Evolutionary conservation across 2,113 vertebrate genomes (phyloP).

Genomic region (Daphoenositta chrysoptera): DNA sequence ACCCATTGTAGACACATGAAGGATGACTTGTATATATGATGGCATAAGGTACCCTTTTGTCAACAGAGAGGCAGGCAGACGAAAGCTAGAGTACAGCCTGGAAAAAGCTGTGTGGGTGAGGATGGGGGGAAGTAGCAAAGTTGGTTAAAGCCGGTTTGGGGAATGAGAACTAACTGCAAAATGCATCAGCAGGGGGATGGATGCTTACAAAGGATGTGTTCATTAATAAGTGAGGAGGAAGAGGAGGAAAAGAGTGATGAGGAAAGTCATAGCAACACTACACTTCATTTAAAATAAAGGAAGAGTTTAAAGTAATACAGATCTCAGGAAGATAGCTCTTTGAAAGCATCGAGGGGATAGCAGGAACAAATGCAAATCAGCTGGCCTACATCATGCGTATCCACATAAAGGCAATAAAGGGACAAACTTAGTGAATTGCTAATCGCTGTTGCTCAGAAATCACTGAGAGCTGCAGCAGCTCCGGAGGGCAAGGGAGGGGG

Average conservation of each 20-base stretch:
- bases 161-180: neutral
- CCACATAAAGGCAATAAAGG: neutral
- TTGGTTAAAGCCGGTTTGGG: neutral
- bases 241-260: neutral
- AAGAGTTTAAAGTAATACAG: neutral
- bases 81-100: neutral
- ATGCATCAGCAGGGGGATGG: neutral
- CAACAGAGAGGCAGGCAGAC: neutral
- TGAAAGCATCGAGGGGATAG: neutral
- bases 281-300: neutral
- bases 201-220: fast-evolving
- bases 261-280: neutral
- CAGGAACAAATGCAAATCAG: neutral
- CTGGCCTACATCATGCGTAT: neutral
- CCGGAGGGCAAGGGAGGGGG: neutral
- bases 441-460: neutral
- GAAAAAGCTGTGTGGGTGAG: neutral
- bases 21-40: neutral
- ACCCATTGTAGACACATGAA: neutral
- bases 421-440: neutral
- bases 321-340: neutral
- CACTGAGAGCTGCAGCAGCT: neutral
- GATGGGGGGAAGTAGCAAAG: neutral
- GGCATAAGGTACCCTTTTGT: neutral
- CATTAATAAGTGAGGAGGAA: neutral